A percentile compares a stretch with the other conserved stretches of the same genome.
Evolutionary conservation across 2,797 vertebrate species (phyloP).

Genomic region (Staurois parvus): DNA sequence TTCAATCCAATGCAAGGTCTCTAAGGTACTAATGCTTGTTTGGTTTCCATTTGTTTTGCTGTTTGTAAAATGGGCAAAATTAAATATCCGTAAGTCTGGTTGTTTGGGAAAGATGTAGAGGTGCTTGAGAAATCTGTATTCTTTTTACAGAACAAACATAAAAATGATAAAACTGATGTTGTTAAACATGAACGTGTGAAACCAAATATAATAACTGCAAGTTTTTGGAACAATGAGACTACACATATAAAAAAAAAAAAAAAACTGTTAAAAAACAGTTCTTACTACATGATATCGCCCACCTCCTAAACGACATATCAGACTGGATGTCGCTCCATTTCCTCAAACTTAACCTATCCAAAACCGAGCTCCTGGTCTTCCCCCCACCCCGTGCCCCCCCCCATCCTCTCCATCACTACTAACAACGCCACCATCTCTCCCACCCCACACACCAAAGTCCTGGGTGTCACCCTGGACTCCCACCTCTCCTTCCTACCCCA

Average conservation of each 20-base stretch:
- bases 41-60: conserved; percentile 48
- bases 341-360: too few species aligned
- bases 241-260: neutral
- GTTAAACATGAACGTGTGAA: conserved; percentile 48
- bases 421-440: too few species aligned
- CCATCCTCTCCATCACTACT: too few species aligned
- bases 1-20: conserved; percentile 57
- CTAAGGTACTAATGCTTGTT: conserved; percentile 35
- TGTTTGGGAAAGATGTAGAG: neutral
- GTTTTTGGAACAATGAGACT: neutral
- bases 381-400: too few species aligned
- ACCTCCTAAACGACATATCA: too few species aligned
- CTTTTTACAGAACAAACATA: neutral
- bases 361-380: too few species aligned
- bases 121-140: neutral
- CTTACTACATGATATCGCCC: too few species aligned
- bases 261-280: neutral
- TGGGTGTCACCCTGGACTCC: too few species aligned
- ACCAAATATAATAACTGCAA: neutral
- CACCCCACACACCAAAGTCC: too few species aligned
- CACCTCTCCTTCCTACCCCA: too few species aligned
- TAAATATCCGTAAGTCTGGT: conserved; percentile 2
- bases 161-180: conserved; percentile 37
- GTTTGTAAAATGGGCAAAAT: conserved; percentile 11
- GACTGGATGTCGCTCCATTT: too few species aligned